Percentiles rank a stretch among this genome's conserved stretches.
These are phyloP conservation scores for Chloromyia formosa DNA, from an alignment of 2,888 invertebrate genomes.

Conservation along the genomic window DNA sequence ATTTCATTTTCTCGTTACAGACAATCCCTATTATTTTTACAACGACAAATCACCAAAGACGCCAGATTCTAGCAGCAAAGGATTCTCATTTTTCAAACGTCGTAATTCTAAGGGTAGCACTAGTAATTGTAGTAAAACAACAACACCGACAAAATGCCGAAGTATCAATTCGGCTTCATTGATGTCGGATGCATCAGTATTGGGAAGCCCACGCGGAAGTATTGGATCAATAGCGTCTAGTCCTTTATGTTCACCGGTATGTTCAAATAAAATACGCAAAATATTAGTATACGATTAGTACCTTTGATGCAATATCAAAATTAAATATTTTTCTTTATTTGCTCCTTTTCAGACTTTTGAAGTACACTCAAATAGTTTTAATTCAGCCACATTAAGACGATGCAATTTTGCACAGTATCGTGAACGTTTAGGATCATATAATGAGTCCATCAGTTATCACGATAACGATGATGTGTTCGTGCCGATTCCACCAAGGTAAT, in stretches of 20 bases:
- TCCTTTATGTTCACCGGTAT: conserved; percentile 49
- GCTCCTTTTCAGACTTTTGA: conserved; percentile 25
- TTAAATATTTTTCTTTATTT: background rate
- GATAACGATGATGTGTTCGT: conserved; percentile 62
- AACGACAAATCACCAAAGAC: conserved; percentile 63
- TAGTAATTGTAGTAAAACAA: conserved; percentile 50
- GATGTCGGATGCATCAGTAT: conserved; percentile 59
- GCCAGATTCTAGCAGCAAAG: conserved; percentile 60
- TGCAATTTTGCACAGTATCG: conserved; percentile 53
- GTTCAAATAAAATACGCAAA: background rate
- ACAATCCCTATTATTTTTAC: conserved; percentile 63
- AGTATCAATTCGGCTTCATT: conserved; percentile 62
- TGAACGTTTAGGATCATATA: conserved; percentile 62
- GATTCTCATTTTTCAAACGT: conserved; percentile 62
- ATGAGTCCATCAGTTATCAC: conserved; percentile 57
- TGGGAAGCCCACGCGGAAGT: conserved; percentile 62
- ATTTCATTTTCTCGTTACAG: conserved; percentile 53
- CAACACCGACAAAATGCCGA: conserved; percentile 52
- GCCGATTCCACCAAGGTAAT: conserved; percentile 57
- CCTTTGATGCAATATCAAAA: conserved; percentile 34
- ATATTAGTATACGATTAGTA: conserved; percentile 11
- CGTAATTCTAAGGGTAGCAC: conserved; percentile 61
- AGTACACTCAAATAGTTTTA: conserved; percentile 25
- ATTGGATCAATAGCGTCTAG: conserved; percentile 60
- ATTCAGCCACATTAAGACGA: conserved; percentile 30